Evolutionary conservation across 1,140 invertebrate species (phyloP), one percentile per base, ranked within the genome.

Genomic region (Zaprionus nigranus): DNA sequence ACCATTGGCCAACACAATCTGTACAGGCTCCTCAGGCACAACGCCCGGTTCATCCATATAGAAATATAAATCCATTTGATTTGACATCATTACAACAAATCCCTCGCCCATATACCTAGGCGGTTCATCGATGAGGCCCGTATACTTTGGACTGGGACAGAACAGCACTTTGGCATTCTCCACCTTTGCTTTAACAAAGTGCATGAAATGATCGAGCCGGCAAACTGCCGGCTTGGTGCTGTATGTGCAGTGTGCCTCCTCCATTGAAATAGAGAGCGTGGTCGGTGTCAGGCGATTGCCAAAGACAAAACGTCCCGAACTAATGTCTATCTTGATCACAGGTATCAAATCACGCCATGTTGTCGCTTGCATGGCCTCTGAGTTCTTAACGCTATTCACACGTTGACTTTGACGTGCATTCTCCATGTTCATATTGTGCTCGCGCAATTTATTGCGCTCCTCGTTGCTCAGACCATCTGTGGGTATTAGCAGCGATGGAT

Each of bases 311-410:
- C 98, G 95, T 59, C 98, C 98, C 95, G 97, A 96, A 67, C 96
- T 97, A 53, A 99, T 95, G 91, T 99, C 98, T 51, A 99, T 94
- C 94, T 99, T 99, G 65, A 99, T 99, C 28, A 99, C 97, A 56
- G 99, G 99, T 90, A 99, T 98, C 56, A 99, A 94, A 94, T 99
- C 98, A 81, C 98, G 94, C 98, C 99, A 99, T 3, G 97, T 98
- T 79, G 96, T 94, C 0, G 96, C 96, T 93, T 96, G 96, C 36
- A 96, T 96, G 5, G 96, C 95, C 83, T 96, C 96, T 1, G 96
- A 95, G 66, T 96, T 93, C 61, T 96, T 95, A 13, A 96, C 95
- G 20, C 75, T 91, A 28, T 92, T 83, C 13, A 88, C 87, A 20
- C 87, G 82, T 59, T 94, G 94, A 76, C 95, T 94, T 82, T 94